phyloP scores from a whole-genome alignment of 2,797 vertebrate species.

The Pterois miles region DNA sequence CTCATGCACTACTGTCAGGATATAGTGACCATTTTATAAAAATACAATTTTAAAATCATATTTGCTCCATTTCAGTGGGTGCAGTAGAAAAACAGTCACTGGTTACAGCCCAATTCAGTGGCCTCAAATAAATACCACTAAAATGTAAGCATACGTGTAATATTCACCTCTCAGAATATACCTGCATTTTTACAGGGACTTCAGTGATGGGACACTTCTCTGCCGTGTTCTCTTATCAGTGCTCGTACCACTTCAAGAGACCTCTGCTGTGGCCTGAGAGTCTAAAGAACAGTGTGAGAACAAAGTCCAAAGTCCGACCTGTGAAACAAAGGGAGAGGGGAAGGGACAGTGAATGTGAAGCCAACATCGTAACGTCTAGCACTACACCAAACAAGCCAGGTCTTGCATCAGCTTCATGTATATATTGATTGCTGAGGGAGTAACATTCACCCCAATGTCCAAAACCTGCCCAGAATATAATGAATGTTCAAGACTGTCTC shows the following conservation, averaged over 20 bases:
- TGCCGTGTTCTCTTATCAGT: slow-evolving; percentile 46
- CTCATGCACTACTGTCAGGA: no score
- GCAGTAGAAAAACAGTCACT: no score
- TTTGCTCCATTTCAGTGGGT: no score
- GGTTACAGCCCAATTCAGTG: not conserved
- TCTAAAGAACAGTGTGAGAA: slow-evolving; percentile 55
- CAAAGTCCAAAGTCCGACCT: slow-evolving; percentile 50
- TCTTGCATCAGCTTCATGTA: slow-evolving; percentile 27
- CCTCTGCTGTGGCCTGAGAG: slow-evolving; percentile 50
- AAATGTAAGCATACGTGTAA: not conserved
- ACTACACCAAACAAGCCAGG: not conserved
- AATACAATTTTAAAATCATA: no score
- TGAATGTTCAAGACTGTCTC: slow-evolving; percentile 42
- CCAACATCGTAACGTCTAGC: not conserved
- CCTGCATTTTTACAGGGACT: not conserved
- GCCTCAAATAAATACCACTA: not conserved
- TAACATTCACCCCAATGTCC: not conserved
- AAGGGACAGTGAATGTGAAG: slow-evolving; percentile 25
- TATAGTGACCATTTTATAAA: no score
- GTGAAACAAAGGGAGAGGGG: not conserved
- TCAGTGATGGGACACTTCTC: not conserved
- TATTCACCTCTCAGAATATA: not conserved
- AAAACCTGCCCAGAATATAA: slow-evolving; percentile 35
- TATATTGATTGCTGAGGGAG: slow-evolving; percentile 31
- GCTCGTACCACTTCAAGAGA: slow-evolving; percentile 18